Evolutionary conservation across 2,113 vertebrate species (phyloP).

Genomic region (Reinhardtius hippoglossoides): DNA sequence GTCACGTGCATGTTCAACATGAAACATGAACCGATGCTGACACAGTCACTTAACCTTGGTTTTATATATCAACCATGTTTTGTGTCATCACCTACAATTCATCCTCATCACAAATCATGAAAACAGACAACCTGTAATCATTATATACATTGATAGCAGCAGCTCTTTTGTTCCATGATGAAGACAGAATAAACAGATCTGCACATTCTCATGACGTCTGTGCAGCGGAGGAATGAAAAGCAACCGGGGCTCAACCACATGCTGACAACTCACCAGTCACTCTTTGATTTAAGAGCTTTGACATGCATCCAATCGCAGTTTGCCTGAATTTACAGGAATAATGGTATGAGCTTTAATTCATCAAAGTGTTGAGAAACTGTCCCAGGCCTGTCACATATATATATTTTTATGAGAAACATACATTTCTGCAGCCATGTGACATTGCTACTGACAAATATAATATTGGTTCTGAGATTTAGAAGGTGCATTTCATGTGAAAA

Average conservation of each 20-base stretch:
- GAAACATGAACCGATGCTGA: neutral
- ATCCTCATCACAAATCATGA: conserved; percentile 3
- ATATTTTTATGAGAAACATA: neutral
- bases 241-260: no score
- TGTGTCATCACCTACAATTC: conserved; percentile 15
- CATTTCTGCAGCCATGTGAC: neutral
- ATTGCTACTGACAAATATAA: neutral
- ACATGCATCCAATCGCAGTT: neutral
- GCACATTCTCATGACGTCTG: neutral
- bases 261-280: neutral
- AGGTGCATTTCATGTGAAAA: conserved; percentile 1
- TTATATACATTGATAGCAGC: neutral
- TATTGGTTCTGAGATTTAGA: neutral
- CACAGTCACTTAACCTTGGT: neutral
- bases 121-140: neutral
- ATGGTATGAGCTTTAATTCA: neutral
- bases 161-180: neutral
- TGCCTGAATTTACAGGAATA: neutral
- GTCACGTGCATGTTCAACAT: neutral
- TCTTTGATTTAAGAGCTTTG: neutral
- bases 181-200: conserved; percentile 7
- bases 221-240: neutral
- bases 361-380: neutral
- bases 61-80: neutral
- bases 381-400: neutral